These are phyloP conservation scores for Prinia subflava DNA, from an alignment of 2,113 vertebrate genomes.

Conservation along the genomic window DNA sequence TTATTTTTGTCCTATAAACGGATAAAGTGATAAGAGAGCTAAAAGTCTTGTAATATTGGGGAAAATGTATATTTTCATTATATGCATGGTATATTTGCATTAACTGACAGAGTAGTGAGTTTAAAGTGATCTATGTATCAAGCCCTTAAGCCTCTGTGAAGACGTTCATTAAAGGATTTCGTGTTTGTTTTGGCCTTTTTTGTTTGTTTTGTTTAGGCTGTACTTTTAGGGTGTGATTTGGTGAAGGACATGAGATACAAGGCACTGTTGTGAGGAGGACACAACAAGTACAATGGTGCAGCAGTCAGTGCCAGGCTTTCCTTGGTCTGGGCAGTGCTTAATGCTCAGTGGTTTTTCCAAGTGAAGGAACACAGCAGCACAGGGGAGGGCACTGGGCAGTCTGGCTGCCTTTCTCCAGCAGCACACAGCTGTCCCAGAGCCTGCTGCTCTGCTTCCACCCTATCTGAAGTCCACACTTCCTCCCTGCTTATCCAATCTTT, in stretches of 20 bases:
- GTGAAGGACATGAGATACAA: background rate
- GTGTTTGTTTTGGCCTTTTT: background rate
- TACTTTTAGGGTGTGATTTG: background rate
- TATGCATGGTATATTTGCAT: background rate
- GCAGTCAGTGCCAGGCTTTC: background rate
- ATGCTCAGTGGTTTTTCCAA: background rate
- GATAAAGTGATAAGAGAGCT: background rate
- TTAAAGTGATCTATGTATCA: background rate
- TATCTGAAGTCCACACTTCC: background rate
- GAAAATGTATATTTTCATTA: background rate
- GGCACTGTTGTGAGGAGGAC: background rate
- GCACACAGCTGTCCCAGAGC: background rate
- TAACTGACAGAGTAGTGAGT: background rate
- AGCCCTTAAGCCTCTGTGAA: background rate
- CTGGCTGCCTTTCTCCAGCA: background rate
- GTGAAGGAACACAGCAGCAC: background rate
- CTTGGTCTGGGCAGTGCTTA: background rate
- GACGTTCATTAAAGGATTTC: background rate
- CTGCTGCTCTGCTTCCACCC: background rate
- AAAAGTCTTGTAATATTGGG: background rate
- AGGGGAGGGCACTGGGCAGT: background rate
- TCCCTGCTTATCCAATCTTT: background rate
- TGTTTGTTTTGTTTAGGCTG: background rate
- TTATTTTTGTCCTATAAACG: background rate
- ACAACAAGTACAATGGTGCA: accelerated